Base-by-base conservation (phyloP, 2,113 vertebrate genomes). In the Notothenia rossii region DNA sequence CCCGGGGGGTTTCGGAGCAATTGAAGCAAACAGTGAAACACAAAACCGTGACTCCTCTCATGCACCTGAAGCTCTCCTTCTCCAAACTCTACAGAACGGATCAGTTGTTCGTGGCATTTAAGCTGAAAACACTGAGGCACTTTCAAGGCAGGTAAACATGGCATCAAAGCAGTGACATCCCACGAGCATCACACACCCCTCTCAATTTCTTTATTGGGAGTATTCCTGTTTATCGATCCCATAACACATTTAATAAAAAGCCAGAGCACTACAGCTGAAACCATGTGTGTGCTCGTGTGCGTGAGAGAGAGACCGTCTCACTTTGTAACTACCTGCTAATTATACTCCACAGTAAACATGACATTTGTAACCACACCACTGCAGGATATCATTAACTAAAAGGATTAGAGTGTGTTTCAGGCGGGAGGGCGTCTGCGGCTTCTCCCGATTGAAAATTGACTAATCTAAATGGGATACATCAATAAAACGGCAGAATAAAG, bases 381-480 rank as follows among this genome's bases (percentile, higher is more conserved):
- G 88, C 83, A 91, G 92, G 93, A 93, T 88, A 89, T 95, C 92
- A 93, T 97, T 96, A 95, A 94, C 95, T 95, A 97, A 97, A 96
- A 95, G 95, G 95, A 96, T 95, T 93, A 94, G 89, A 95, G 94
- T 83, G 92, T 92, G 89, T 91, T 60, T 84, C 48, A 65, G 81
- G 60, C 73, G 5, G 77, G 81, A 91, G 92, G 89, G 92, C 88
- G 87, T 81, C 87, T 91, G 93, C 92, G 93, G 89, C 91, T 93
- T 84, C 90, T 93, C 92, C 90, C 87, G 86, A 88, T 89, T 91
- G 91, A 94, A 95, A 95, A 94, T 87, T 90, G 95, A 95, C 94
- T 95, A 93, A 93, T 93, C 94, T 94, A 96, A 96, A 95, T 94
- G 93, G 93, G 93, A 94, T 93, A 89, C 91, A 94, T 95, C 94